These are phyloP conservation scores for Mythimna impura DNA, from an alignment of 2,888 invertebrate species.

Conservation along the genomic window DNA sequence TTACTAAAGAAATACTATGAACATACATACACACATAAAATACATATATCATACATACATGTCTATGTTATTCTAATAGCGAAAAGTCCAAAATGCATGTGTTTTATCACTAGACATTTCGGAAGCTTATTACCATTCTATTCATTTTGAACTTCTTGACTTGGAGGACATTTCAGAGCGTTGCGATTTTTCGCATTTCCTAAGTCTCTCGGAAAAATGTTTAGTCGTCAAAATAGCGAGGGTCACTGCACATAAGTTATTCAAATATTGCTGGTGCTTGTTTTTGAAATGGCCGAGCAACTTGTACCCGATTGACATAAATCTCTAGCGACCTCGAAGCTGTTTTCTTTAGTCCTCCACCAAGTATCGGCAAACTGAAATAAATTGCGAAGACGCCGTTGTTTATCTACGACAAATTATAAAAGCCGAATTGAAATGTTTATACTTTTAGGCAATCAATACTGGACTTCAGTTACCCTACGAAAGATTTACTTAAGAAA, in stretches of 20 bases:
- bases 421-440: conserved; percentile 45
- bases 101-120: not conserved
- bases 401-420: conserved; percentile 58
- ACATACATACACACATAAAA: too few relatives aligned
- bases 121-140: not conserved
- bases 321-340: conserved; percentile 61
- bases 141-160: not conserved
- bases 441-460: conserved; percentile 39
- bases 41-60: not conserved
- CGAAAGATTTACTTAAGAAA: conserved; percentile 30
- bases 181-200: not conserved
- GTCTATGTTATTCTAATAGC: not conserved
- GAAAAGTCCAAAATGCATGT: not conserved
- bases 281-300: conserved; percentile 59
- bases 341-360: conserved; percentile 66
- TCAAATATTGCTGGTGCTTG: conserved; percentile 52
- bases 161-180: not conserved
- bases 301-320: conserved; percentile 68
- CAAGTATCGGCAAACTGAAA: conserved; percentile 74
- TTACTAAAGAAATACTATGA: not conserved
- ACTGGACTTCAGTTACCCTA: conserved; percentile 10
- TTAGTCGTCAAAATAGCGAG: not conserved
- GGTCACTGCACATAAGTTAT: conserved; percentile 35
- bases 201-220: not conserved
- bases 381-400: conserved; percentile 72